Evolutionary conservation across 2,113 vertebrate species (phyloP), one percentile per base, ranked within the genome.

Genomic region (Pavo muticus): DNA sequence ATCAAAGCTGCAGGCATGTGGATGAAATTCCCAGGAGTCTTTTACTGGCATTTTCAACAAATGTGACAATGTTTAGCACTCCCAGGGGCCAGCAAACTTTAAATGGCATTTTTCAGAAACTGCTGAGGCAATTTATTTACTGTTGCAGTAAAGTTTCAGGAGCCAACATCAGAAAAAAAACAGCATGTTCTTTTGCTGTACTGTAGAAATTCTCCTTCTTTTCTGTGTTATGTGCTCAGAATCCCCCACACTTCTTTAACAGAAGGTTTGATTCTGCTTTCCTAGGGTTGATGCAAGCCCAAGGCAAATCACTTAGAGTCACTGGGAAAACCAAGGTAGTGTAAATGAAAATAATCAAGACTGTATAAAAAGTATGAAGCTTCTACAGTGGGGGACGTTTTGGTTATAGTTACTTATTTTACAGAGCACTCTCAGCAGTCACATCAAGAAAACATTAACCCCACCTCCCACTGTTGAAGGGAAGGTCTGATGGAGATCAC

Each of bases 21-120:
- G 65, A 88, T 88, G 73, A 87, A 93, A 95, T 90, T 95, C 91
- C 69, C 70, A 81, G 79, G 91, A 90, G 95, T 23, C 69, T 88
- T 93, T 92, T 75, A 63, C 54, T 76, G 82, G 65, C 82, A 88
- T 95, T 95, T 95, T 87, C 83, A 86, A 88, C 65, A 90, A 90
- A 90, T 90, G 69, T 88, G 88, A 81, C 72, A 65, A 90, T 40
- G 85, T 60, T 95, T 88, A 94, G 40, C 30, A 48, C 79, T 94
- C 92, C 80, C 70, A 93, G 88, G 40, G 86, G 44, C 79, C 76
- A 88, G 82, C 15, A 95, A 91, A 95, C 69, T 67, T 93, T 97
- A 95, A 95, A 81, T 78, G 70, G 40, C 88, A 88, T 78, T 97
- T 95, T 95, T 84, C 80, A 91, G 72, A 95, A 95, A 75, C 65